Evolutionary conservation across 1,140 invertebrate species (phyloP), one percentile per base, ranked within the genome.

Genomic region (Zaprionus inermis): DNA sequence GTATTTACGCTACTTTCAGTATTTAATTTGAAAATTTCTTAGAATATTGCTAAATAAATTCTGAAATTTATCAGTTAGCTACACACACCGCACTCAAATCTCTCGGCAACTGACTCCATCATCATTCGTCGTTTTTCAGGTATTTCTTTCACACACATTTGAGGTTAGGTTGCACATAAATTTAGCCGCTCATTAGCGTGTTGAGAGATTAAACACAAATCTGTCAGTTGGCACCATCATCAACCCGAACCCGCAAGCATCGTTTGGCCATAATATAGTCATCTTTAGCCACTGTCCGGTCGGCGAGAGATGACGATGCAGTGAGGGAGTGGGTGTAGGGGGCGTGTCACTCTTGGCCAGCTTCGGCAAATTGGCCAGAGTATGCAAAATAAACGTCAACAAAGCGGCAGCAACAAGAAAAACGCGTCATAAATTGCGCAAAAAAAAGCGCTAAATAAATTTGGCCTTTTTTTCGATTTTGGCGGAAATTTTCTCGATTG

Each of bases 381-480:
- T 65, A 66, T 72, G 51, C 51, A 38, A 73, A 56, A 68, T 56
- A 73, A 73, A 68, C 54, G 71, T 68, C 71, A 73, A 54, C n/a
- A n/a, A n/a, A n/a, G n/a, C n/a, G n/a, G n/a, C n/a, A n/a, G n/a
- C n/a, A n/a, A n/a, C 64, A 12, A 34, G 44, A 49, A 66, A 54
- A 32, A 72, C 67, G 70, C 16, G 56, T 64, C 38, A 68, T 72
- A 72, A 72, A 72, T 72, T 72, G 63, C 34, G 11, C 38, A 44
- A 58, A 67, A 58, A 67, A 32, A 68, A 60, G 28, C 49, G 41
- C 58, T 72, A 52, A 30, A 72, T 59, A 72, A 66, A 66, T 67
- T 58, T 20, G 22, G 24, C 3, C 7, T 5, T n/a, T 41, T 16
- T 44, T 41, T 41, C n/a, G n/a, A n/a, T 41, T 44, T 16, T 44